Conservation (phyloP, 1,140 invertebrate species). For the Euborellia annulipes region DNA sequence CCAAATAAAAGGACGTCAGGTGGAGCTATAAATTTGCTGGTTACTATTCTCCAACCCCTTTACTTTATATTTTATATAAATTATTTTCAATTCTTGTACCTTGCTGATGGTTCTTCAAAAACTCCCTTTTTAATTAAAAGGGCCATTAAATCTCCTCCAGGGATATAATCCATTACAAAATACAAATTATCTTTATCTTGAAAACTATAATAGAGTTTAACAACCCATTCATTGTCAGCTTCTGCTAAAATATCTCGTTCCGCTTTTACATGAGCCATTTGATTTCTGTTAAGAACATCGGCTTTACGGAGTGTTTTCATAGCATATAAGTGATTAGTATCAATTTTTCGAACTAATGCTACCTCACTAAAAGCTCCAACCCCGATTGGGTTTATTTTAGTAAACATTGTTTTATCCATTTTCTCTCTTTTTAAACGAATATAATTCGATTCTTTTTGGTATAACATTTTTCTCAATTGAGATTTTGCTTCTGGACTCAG, state of each 20-base stretch:
- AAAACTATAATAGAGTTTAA: constrained; percentile 98
- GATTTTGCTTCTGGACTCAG: constrained; percentile 72
- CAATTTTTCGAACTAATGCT: constrained; percentile 86
- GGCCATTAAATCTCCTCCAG: constrained; percentile 98
- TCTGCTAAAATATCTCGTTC: constrained; percentile 96
- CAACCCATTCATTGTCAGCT: constrained; percentile 98
- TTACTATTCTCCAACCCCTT: too few species aligned
- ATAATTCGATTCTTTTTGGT: constrained; percentile 97
- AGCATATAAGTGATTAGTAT: constrained; percentile 91
- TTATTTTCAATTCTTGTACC: too few species aligned
- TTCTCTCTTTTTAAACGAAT: constrained; percentile 90
- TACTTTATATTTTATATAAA: too few species aligned
- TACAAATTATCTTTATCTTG: constrained; percentile 93
- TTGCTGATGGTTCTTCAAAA: constrained; percentile 80
- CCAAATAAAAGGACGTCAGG: too few species aligned
- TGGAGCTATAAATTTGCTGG: too few species aligned
- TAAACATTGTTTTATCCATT: constrained; percentile 98
- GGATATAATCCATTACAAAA: constrained; percentile 99
- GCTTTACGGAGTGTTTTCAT: constrained; percentile 97
- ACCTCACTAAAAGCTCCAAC: constrained; percentile 99
- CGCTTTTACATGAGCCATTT: constrained; percentile 96
- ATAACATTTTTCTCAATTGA: constrained; percentile 92
- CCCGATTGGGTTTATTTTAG: constrained; percentile 82
- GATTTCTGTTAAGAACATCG: constrained; percentile 91
- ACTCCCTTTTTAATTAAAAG: constrained; percentile 87